These are phyloP conservation scores for Microctonus aethiopoides DNA, from an alignment of 2,888 invertebrate species.

Conservation along the genomic window DNA sequence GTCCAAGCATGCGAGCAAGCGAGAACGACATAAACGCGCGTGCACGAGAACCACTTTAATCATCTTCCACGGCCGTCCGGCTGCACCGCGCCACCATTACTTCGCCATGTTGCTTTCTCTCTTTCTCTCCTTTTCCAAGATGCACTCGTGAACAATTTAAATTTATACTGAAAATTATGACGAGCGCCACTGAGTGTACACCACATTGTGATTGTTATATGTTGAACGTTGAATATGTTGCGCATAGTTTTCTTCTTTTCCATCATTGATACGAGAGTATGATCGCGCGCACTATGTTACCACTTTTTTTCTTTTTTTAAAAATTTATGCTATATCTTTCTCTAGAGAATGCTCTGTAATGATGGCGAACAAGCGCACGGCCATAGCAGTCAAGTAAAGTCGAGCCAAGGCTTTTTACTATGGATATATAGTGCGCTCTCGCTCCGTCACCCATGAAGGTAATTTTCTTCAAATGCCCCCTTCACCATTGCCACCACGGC, in stretches of 20 bases:
- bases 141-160: constrained; percentile 44
- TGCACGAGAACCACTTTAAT: constrained; percentile 34
- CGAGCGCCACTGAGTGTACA: constrained; percentile 33
- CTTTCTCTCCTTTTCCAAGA: not conserved
- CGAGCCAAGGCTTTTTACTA: constrained; percentile 16
- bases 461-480: constrained; percentile 16
- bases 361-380: constrained; percentile 18
- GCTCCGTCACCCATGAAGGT: constrained; percentile 10
- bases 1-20: not conserved
- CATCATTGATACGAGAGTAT: constrained; percentile 2
- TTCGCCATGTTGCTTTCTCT: constrained; percentile 23
- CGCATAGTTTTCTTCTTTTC: constrained; percentile 8
- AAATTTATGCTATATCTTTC: constrained; percentile 17
- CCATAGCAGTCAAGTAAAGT: constrained; percentile 13
- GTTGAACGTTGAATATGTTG: not conserved
- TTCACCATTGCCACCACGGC: not conserved
- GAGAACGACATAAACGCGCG: not conserved
- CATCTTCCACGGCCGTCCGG: constrained; percentile 33
- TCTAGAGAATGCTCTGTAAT: constrained; percentile 25
- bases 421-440: constrained; percentile 7
- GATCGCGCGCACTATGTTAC: not conserved
- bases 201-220: constrained; percentile 13
- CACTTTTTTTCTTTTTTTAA: constrained; percentile 3
- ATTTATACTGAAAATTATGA: constrained; percentile 54
- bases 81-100: constrained; percentile 25